A percentile compares a stretch with the other conserved stretches of the same genome.
Evolutionary conservation across 2,888 invertebrate genomes (phyloP).

Genomic region (Acanthoscelides obtectus): DNA sequence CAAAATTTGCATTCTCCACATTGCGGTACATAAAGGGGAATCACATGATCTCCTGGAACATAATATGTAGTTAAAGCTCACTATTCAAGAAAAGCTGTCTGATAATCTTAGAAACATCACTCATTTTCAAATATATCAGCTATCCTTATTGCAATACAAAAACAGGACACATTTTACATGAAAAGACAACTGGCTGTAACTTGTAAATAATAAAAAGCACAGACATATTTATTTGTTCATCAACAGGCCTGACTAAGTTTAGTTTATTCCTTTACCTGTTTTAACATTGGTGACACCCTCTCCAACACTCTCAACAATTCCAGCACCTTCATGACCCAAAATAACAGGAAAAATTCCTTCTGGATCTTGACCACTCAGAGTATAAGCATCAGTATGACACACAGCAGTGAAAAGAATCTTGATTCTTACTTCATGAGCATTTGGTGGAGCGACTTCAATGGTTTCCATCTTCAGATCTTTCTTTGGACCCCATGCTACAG

Average conservation of each 20-base stretch:
- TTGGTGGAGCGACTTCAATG: conserved; percentile 91
- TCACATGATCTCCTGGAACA: conserved; percentile 81
- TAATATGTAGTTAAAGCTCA: too few relatives aligned
- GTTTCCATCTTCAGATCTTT: conserved; percentile 85
- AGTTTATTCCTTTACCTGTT: conserved; percentile 53
- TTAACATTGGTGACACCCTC: conserved; percentile 83
- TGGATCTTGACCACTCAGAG: conserved; percentile 80
- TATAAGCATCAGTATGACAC: conserved; percentile 92
- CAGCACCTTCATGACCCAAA: conserved; percentile 94
- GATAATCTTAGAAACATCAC: too few relatives aligned
- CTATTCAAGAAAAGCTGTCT: too few relatives aligned
- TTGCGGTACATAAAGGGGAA: conserved; percentile 95
- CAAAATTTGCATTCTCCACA: conserved; percentile 97
- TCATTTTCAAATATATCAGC: too few relatives aligned
- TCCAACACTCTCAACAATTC: conserved; percentile 95
- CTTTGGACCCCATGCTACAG: conserved; percentile 94
- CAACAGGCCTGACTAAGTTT: background rate
- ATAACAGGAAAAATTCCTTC: conserved; percentile 90
- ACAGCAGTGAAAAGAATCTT: conserved; percentile 76
- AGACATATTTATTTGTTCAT: too few relatives aligned
- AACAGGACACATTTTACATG: too few relatives aligned
- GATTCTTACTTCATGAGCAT: conserved; percentile 85
- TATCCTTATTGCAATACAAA: too few relatives aligned
- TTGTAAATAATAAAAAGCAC: too few relatives aligned
- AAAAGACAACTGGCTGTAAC: too few relatives aligned